Conservation (phyloP, 2,888 invertebrate genomes). For the Helleia helle region DNA sequence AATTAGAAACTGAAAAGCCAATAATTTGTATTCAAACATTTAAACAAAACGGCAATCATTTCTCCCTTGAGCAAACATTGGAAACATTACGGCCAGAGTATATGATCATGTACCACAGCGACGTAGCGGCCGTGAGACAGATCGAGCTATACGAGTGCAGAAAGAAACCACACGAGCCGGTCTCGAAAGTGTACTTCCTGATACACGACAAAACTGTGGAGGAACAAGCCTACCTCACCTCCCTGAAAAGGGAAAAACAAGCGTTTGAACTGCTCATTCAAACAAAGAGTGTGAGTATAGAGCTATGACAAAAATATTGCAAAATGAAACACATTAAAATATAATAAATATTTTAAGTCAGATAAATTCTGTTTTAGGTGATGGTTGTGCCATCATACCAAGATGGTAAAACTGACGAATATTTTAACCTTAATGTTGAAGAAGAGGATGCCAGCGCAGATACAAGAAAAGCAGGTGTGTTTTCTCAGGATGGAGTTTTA, state of each 20-base stretch:
- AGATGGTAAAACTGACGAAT: constrained; percentile 85
- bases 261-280: constrained; percentile 94
- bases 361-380: constrained; percentile 59
- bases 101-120: constrained; percentile 92
- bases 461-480: constrained; percentile 79
- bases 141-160: constrained; percentile 88
- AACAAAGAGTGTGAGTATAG: constrained; percentile 89
- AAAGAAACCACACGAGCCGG: constrained; percentile 53
- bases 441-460: constrained; percentile 50
- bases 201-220: constrained; percentile 95
- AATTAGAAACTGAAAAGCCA: constrained; percentile 76
- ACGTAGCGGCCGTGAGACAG: constrained; percentile 90
- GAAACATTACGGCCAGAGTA: constrained; percentile 82
- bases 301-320: no score
- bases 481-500: no score
- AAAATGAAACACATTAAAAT: no score
- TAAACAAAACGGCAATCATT: constrained; percentile 81
- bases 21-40: constrained; percentile 85
- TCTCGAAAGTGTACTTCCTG: constrained; percentile 88
- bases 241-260: constrained; percentile 91
- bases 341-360: no score
- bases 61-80: constrained; percentile 81
- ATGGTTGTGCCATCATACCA: constrained; percentile 92
- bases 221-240: constrained; percentile 96
- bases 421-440: constrained; percentile 55